phyloP scores from a whole-genome alignment of 2,888 invertebrate species.

The Machimus atricapillus region DNA sequence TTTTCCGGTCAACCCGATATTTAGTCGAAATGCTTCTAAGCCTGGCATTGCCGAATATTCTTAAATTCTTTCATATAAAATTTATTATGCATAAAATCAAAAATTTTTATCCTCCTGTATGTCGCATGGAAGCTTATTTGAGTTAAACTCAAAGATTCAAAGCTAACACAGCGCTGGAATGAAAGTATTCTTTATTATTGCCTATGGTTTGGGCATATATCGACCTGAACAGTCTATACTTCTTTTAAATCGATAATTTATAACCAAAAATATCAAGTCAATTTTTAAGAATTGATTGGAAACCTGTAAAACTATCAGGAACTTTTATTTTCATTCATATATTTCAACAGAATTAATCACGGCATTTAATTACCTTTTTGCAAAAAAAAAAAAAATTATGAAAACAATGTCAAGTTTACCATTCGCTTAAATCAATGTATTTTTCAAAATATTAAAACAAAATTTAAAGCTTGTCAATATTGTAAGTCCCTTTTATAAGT shows the following conservation, averaged over 20 bases:
- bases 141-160: background rate
- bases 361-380: background rate
- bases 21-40: background rate
- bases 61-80: background rate
- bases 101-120: background rate
- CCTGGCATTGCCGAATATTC: background rate
- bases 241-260: background rate
- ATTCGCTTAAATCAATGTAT: background rate
- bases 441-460: background rate
- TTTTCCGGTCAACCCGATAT: background rate
- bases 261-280: background rate
- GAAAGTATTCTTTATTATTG: background rate
- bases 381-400: background rate
- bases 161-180: background rate
- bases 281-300: background rate
- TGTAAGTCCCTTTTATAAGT: background rate
- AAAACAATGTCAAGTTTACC: background rate
- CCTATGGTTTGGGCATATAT: background rate
- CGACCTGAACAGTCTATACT: background rate
- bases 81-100: background rate
- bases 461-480: constrained; percentile 14
- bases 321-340: background rate
- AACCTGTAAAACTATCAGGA: background rate
- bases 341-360: background rate
- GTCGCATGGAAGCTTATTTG: background rate